These are phyloP conservation scores for Tenthredo distinguenda DNA, from an alignment of 2,888 invertebrate genomes.

Conservation along the genomic window DNA sequence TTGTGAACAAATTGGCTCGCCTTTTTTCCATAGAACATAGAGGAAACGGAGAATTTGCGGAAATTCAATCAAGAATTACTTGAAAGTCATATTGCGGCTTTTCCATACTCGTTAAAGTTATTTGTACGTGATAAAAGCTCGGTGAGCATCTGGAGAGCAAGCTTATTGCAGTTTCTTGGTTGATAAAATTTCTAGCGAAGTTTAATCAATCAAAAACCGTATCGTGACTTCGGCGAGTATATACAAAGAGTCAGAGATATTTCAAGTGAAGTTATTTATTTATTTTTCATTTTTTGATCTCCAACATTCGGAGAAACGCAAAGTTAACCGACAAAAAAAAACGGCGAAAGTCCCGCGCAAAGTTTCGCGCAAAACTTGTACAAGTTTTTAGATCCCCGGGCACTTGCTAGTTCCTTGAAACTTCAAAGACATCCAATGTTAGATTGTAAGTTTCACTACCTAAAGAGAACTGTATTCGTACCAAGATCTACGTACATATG, in stretches of 20 bases:
- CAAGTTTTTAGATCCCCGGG: slow-evolving; percentile 36
- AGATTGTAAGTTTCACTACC: slow-evolving; percentile 12
- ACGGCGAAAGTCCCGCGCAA: slow-evolving; percentile 1
- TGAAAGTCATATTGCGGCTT: neutral
- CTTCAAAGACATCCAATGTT: slow-evolving; percentile 33
- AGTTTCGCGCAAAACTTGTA: slow-evolving; percentile 24
- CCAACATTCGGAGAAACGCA: neutral
- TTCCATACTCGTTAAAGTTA: neutral
- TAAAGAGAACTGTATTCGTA: neutral
- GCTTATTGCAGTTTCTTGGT: neutral
- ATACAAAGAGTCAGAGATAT: slow-evolving; percentile 3
- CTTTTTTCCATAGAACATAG: neutral
- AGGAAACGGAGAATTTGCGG: neutral
- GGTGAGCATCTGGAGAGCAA: neutral
- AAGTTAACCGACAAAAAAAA: slow-evolving; percentile 23
- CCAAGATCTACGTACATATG: neutral
- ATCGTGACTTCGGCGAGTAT: neutral
- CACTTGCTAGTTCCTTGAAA: slow-evolving; percentile 35
- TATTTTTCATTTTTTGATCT: neutral
- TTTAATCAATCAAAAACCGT: slow-evolving; percentile 12
- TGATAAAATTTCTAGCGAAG: slow-evolving; percentile 1
- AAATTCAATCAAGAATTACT: slow-evolving; percentile 10
- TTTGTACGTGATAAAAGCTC: neutral
- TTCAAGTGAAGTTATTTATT: neutral
- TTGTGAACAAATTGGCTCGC: neutral